Conservation (phyloP, 2,888 invertebrate species). For the Lepetodrilus schrolli region DNA sequence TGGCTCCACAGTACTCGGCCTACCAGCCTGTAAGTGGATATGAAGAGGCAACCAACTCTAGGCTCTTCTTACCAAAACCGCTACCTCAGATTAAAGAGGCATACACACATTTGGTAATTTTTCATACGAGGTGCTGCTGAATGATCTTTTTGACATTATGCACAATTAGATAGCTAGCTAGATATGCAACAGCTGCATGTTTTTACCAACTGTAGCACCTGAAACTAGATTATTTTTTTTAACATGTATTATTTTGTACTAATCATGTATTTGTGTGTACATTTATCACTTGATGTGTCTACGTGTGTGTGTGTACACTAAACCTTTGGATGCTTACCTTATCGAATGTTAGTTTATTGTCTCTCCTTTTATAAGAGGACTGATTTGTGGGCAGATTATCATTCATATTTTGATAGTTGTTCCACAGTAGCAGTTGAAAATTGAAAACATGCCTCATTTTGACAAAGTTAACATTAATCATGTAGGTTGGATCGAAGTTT, state of each 20-base stretch:
- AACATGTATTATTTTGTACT: not conserved
- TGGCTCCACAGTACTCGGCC: slow-evolving; percentile 64
- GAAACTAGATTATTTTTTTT: not conserved
- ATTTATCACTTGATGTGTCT: not conserved
- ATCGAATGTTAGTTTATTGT: too few species aligned
- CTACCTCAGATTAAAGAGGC: slow-evolving; percentile 12
- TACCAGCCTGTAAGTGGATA: slow-evolving; percentile 55
- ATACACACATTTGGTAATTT: not conserved
- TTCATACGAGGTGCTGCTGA: not conserved
- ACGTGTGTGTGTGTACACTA: too few species aligned
- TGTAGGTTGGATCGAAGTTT: too few species aligned
- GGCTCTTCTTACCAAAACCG: not conserved
- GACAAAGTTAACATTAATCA: too few species aligned
- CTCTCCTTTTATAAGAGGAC: too few species aligned
- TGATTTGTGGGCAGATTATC: too few species aligned
- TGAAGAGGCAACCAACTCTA: not conserved
- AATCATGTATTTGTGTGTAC: not conserved
- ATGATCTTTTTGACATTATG: not conserved
- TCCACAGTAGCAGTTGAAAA: too few species aligned
- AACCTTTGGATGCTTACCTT: too few species aligned
- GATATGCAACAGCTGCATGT: not conserved
- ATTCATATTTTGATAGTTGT: too few species aligned
- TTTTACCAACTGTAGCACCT: not conserved
- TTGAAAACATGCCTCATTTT: too few species aligned
- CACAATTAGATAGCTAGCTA: not conserved